Conservation (phyloP, 1,140 invertebrate species). For the Apis cerana region DNA sequence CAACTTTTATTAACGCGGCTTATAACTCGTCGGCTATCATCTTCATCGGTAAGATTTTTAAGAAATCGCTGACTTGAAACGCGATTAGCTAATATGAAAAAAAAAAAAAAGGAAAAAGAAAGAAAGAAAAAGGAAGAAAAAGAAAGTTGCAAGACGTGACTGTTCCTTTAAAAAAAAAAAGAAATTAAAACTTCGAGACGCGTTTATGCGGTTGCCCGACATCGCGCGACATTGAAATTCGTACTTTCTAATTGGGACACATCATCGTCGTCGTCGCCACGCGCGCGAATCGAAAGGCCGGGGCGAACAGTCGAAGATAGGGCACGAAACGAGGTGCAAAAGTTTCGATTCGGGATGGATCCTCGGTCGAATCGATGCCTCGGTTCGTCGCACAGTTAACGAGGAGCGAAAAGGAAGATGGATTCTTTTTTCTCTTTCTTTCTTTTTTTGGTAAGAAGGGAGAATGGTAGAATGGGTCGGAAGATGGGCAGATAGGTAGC, state of each 20-base stretch:
- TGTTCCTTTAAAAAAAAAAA: no score
- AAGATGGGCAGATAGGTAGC: slow-evolving; percentile 53
- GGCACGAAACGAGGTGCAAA: neutral
- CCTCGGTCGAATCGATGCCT: no score
- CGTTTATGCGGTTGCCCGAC: no score
- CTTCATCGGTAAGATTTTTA: no score
- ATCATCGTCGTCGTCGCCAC: neutral
- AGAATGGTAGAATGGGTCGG: neutral
- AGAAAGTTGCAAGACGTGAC: no score
- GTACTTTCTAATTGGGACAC: neutral
- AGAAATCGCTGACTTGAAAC: no score
- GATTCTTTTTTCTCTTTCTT: neutral
- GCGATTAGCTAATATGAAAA: no score
- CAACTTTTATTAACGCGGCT: no score
- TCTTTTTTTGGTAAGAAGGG: neutral
- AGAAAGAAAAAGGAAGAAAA: no score
- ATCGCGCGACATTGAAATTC: slow-evolving; percentile 1
- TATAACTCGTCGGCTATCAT: no score
- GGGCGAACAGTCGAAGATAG: neutral
- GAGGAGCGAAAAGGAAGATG: slow-evolving; percentile 6
- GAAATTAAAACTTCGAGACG: no score
- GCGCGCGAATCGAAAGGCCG: neutral
- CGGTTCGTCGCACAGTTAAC: slow-evolving; percentile 6
- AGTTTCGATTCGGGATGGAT: slow-evolving; percentile 8
- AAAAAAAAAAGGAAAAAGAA: no score